Conservation (phyloP, 1,140 invertebrate species). For the Neotoxoptera formosana region DNA sequence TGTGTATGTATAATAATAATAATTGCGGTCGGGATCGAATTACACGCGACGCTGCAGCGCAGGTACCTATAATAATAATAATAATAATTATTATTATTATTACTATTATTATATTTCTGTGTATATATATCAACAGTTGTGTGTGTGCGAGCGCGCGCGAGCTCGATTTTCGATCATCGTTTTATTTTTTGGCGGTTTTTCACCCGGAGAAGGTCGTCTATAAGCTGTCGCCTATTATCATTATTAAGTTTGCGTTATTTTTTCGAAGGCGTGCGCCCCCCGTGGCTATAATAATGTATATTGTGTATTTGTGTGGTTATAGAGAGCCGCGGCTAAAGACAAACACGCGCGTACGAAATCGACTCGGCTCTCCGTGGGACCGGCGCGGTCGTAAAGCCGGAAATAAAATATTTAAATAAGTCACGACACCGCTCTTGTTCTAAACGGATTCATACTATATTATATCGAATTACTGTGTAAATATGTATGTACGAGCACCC, state of each 20-base stretch:
- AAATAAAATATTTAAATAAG: constrained; percentile 14
- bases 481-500: background rate
- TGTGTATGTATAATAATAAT: background rate
- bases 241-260: background rate
- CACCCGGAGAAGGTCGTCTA: background rate
- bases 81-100: too few species aligned
- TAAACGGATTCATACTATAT: background rate
- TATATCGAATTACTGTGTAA: background rate
- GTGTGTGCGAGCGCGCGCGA: background rate
- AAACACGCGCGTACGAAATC: background rate
- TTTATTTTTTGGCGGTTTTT: background rate
- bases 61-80: background rate
- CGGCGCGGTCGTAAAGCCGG: background rate
- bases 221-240: too few species aligned
- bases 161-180: background rate
- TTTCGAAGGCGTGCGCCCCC: background rate
- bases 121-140: background rate
- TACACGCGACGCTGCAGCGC: background rate
- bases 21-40: constrained; percentile 26
- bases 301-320: too few species aligned
- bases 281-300: too few species aligned
- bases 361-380: background rate
- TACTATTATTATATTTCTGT: background rate
- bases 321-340: background rate
- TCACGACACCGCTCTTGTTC: background rate